Evolutionary conservation across 2,113 vertebrate species (phyloP).

Genomic region (Podiceps cristatus): DNA sequence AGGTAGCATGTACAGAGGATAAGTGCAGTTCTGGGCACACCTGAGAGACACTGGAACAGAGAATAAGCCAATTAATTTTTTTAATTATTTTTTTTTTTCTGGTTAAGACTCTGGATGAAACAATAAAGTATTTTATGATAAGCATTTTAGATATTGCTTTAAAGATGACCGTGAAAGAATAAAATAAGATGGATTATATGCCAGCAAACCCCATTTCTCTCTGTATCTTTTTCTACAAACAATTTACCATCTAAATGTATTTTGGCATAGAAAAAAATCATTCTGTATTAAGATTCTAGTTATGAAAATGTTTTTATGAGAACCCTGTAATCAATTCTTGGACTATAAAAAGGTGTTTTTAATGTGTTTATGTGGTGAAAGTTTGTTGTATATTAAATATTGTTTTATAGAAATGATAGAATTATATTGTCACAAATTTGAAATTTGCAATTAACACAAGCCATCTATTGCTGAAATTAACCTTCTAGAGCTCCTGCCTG

Average conservation of each 20-base stretch:
- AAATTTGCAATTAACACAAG: conserved; percentile 6
- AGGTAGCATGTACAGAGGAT: neutral
- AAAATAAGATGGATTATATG: conserved; percentile 63
- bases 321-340: conserved; percentile 78
- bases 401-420: conserved; percentile 81
- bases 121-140: conserved; percentile 32
- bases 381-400: conserved; percentile 84
- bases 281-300: conserved; percentile 82
- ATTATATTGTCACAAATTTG: conserved; percentile 63
- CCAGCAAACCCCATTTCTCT: conserved; percentile 76
- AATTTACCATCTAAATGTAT: conserved; percentile 81
- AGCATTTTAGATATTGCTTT: conserved; percentile 40
- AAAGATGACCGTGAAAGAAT: conserved; percentile 56
- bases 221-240: conserved; percentile 73
- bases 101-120: conserved; percentile 41
- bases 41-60: conserved; percentile 18
- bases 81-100: neutral
- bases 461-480: conserved; percentile 1
- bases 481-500: neutral
- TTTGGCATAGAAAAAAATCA: conserved; percentile 81
- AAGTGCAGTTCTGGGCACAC: neutral
- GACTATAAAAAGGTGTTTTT: conserved; percentile 77
- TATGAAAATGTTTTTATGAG: conserved; percentile 83
- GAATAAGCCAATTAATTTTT: neutral
- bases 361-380: conserved; percentile 83